Percentiles rank a stretch among this genome's conserved stretches.
Conservation (phyloP, 2,797 vertebrate genomes). For the Rhinatrema bivittatum region DNA sequence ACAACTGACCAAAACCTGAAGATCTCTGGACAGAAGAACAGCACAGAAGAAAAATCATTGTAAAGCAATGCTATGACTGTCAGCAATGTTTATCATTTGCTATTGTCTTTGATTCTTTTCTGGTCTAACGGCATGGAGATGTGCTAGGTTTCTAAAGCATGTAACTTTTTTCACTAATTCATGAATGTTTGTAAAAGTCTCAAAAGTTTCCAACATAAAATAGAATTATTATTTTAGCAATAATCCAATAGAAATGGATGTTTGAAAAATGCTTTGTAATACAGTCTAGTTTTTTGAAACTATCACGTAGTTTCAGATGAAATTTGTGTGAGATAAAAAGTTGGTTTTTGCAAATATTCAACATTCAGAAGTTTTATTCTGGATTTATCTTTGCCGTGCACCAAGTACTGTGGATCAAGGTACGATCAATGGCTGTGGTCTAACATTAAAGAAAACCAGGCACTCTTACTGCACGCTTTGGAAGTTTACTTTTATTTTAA, state of each 20-base stretch:
- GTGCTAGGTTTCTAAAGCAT: constrained; percentile 55
- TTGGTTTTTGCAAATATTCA: constrained; percentile 32
- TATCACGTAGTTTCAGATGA: no score
- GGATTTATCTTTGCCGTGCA: no score
- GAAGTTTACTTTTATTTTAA: no score
- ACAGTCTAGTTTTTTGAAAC: constrained; percentile 19
- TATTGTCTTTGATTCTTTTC: constrained; percentile 37
- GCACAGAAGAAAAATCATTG: constrained; percentile 38
- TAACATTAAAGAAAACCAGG: no score
- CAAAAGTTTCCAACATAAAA: constrained; percentile 30
- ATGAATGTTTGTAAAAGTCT: constrained; percentile 56
- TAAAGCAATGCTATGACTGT: constrained; percentile 21
- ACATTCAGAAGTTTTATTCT: constrained; percentile 20
- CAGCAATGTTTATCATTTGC: constrained; percentile 13
- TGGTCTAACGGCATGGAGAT: constrained; percentile 45
- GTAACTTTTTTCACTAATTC: constrained; percentile 52
- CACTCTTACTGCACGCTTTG: no score
- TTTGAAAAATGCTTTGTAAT: constrained; percentile 37
- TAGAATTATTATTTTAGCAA: constrained; percentile 51
- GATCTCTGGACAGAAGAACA: constrained; percentile 18
- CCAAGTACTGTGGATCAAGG: no score
- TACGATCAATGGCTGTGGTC: no score
- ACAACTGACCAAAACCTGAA: constrained; percentile 29
- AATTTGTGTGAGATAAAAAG: constrained; percentile 26
- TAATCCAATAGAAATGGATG: constrained; percentile 43